Conservation (phyloP, 1,140 invertebrate species). For the Papilio glaucus region DNA sequence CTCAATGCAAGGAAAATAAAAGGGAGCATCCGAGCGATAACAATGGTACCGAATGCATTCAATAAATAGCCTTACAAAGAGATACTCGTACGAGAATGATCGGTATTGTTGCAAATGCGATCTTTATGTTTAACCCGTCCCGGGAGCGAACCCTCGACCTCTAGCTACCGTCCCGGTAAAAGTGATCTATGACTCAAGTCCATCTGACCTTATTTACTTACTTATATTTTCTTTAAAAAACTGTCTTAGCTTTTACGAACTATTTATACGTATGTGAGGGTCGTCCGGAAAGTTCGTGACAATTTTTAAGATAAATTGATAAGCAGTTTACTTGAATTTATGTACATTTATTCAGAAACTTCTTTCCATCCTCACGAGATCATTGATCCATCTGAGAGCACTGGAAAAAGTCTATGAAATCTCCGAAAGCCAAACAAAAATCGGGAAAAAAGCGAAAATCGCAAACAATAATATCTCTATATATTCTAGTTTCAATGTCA, state of each 20-base stretch:
- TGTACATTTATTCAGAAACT: too few species aligned
- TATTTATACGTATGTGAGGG: too few species aligned
- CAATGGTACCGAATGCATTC: conserved; percentile 30
- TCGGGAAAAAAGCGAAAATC: too few species aligned
- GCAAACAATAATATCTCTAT: too few species aligned
- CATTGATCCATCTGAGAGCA: too few species aligned
- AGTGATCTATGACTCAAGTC: not conserved
- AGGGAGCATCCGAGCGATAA: conserved; percentile 14
- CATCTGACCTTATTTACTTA: not conserved
- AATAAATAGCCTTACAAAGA: conserved; percentile 27
- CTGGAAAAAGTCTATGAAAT: too few species aligned
- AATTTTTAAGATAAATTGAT: too few species aligned
- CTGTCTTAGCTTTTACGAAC: not conserved
- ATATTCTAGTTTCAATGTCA: too few species aligned
- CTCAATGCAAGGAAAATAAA: not conserved
- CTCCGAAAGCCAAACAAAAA: too few species aligned
- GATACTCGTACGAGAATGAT: conserved; percentile 15
- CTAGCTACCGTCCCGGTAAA: conserved; percentile 29
- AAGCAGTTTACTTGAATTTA: too few species aligned
- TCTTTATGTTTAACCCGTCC: conserved; percentile 27
- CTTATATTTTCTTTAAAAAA: not conserved
- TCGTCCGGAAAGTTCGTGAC: too few species aligned
- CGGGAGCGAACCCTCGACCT: conserved; percentile 22
- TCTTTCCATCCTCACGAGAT: too few species aligned
- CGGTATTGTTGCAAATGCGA: conserved; percentile 24